Percentiles rank a stretch among this genome's conserved stretches.
Evolutionary conservation across 2,888 invertebrate genomes (phyloP).

Genomic region (Harpalus rubripes): DNA sequence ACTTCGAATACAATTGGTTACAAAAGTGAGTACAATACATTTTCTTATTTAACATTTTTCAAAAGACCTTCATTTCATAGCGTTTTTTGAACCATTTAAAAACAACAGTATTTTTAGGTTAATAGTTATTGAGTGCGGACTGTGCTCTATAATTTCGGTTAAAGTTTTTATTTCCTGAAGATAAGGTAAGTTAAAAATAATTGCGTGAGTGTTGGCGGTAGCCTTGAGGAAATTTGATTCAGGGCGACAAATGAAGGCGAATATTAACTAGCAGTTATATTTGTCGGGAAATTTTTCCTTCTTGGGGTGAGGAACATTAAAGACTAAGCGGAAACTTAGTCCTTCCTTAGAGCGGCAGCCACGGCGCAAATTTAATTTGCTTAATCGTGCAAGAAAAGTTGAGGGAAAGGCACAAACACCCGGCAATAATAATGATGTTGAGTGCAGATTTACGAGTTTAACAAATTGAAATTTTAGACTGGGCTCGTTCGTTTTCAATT

Average conservation of each 20-base stretch:
- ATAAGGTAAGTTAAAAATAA: neutral
- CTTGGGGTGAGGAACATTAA: conserved; percentile 49
- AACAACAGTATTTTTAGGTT: neutral
- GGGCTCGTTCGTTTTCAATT: conserved; percentile 72
- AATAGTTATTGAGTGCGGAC: neutral
- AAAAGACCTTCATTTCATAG: too few relatives aligned
- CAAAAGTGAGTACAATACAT: too few relatives aligned
- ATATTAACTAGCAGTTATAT: conserved; percentile 59
- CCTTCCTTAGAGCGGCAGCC: conserved; percentile 50
- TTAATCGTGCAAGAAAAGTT: conserved; percentile 72
- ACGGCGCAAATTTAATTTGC: conserved; percentile 70
- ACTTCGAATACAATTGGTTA: too few relatives aligned
- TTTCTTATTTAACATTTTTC: too few relatives aligned
- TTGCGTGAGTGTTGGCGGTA: neutral
- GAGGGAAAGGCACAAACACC: conserved; percentile 67
- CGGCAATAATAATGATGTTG: conserved; percentile 71
- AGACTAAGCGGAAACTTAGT: conserved; percentile 62
- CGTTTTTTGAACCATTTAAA: neutral
- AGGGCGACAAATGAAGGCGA: conserved; percentile 46
- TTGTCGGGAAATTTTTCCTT: conserved; percentile 29
- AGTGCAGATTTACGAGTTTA: conserved; percentile 72
- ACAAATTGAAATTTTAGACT: conserved; percentile 72
- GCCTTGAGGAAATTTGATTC: neutral
- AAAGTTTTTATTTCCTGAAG: neutral
- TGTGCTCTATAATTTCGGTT: neutral